Conservation (phyloP, 2,888 invertebrate genomes). For the Metellina segmentata region DNA sequence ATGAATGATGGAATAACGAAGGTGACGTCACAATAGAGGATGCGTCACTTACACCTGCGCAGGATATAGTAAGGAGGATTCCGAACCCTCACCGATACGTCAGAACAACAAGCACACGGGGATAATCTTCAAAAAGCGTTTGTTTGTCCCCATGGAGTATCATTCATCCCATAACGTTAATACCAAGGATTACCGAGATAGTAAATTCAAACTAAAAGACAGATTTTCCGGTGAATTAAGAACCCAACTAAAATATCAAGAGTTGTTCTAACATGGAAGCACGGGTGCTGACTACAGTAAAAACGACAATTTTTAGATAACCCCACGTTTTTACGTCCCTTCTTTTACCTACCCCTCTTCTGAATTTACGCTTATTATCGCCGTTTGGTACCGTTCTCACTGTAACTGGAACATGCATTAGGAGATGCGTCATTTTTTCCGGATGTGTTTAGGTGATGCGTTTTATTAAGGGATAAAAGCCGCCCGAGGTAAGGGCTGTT, state of each 20-base stretch:
- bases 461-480: not conserved
- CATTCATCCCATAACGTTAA: not conserved
- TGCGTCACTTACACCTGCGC: constrained; percentile 64
- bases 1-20: constrained; percentile 35
- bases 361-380: constrained; percentile 25
- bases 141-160: not conserved
- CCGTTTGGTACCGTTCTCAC: not conserved
- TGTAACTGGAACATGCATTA: constrained; percentile 20
- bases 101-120: constrained; percentile 5
- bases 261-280: too few relatives aligned
- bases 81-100: not conserved
- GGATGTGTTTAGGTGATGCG: constrained; percentile 19
- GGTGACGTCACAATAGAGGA: constrained; percentile 38
- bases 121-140: not conserved
- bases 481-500: constrained; percentile 6
- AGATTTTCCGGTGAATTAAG: too few relatives aligned
- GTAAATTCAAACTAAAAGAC: too few relatives aligned
- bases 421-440: constrained; percentile 9
- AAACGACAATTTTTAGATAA: not conserved
- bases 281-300: too few relatives aligned
- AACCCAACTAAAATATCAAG: too few relatives aligned
- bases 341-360: not conserved
- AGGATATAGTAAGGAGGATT: not conserved
- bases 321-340: not conserved
- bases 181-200: too few relatives aligned